Evolutionary conservation across 2,797 vertebrate genomes (phyloP), one percentile per base, ranked within the genome.

Genomic region (Petrocephalus sullivani): DNA sequence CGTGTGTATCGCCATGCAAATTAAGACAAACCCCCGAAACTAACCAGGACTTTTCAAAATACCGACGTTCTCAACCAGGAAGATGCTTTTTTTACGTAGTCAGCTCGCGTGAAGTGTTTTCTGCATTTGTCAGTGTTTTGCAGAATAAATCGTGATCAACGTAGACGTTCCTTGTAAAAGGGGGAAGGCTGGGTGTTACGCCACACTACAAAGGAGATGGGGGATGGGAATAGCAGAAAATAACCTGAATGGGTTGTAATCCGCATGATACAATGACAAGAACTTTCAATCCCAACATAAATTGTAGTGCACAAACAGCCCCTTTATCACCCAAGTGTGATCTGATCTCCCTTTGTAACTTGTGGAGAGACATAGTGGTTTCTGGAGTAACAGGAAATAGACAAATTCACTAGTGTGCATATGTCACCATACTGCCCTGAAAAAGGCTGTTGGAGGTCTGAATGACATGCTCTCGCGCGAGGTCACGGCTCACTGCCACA

Each of bases 201-300:
- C 33, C 16, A 14, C 46, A 37, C 23, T 33, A 19, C 6, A 61
- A 67, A 14, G 19, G 81, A 2, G 84, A 4, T 23, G 46, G 81
- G 87, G 75, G 87, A 88, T 54, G 82, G 23, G 56, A 49, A 81
- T 10, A 51, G 23, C 41, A 5, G 41, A 23, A 57, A 56, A 85
- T 51, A 2, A 56, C 28, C 33, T 61, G 56, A 33, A 14, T 86
- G 14, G 49, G 51, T 56, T 60, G 51, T 61, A 56, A 46, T 85
- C 3, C 21, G 67, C 61, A 41, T 58, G 14, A 61, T 82, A 67
- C 49, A 49, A 53, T 41, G 6, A 85, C 81, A 60, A 37, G 53
- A 88, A 61, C 60, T 67, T 85, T 84, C 85, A 85, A 88, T 54
- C 60, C 49, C 51, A 61, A 56, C 87, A 56, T 85, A 60, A 33